phyloP scores from a whole-genome alignment of 2,797 vertebrate species.

The Monodelphis domestica region DNA sequence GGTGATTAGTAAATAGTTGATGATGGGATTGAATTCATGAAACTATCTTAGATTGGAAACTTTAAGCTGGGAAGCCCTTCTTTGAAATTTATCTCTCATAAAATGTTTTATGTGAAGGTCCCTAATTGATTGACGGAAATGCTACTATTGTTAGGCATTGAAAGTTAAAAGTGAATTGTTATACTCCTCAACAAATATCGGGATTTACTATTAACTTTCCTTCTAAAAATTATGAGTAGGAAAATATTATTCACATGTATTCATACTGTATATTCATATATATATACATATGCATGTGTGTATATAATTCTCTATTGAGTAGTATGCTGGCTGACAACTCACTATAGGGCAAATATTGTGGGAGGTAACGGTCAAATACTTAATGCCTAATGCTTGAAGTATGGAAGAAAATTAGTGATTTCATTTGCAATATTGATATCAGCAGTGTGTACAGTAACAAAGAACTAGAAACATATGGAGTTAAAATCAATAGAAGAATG shows the following conservation, averaged over 20 bases:
- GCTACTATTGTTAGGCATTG: slow-evolving; percentile 19
- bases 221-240: neutral
- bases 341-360: neutral
- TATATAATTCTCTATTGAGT: neutral
- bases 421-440: neutral
- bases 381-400: neutral
- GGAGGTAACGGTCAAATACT: slow-evolving; percentile 21
- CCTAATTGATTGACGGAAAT: neutral
- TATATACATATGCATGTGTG: neutral
- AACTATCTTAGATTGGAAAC: neutral
- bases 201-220: neutral
- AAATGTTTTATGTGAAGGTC: neutral
- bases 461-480: neutral
- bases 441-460: neutral
- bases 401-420: neutral
- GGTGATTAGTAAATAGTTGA: neutral
- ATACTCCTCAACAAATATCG: neutral
- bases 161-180: neutral
- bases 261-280: neutral
- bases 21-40: neutral
- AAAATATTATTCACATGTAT: neutral
- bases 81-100: neutral
- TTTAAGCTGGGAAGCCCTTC: neutral
- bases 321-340: neutral
- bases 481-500: neutral